These are phyloP conservation scores for Notarius lentiginosus DNA, from an alignment of 2,113 vertebrate species.

Conservation along the genomic window DNA sequence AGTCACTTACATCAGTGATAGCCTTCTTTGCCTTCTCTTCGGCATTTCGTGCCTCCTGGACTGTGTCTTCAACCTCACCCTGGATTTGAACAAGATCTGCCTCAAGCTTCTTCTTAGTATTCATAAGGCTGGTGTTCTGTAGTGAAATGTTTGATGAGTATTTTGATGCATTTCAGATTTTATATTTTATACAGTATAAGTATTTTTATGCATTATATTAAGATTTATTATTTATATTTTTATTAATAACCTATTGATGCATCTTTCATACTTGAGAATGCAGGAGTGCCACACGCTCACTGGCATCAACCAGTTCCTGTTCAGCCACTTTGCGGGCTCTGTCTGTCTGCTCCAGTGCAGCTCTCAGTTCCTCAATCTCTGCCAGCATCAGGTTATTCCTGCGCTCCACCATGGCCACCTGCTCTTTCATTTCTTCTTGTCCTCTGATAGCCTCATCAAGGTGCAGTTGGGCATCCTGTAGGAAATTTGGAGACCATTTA, in stretches of 20 bases:
- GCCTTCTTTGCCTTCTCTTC: constrained; percentile 51
- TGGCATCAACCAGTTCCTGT: constrained; percentile 84
- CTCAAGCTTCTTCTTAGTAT: constrained; percentile 46
- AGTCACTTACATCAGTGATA: constrained; percentile 43
- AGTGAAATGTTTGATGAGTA: background rate
- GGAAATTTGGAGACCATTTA: background rate
- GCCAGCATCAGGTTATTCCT: constrained; percentile 82
- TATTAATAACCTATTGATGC: background rate
- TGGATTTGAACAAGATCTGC: constrained; percentile 43
- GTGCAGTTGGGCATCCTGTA: constrained; percentile 73
- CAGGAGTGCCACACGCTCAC: constrained; percentile 77
- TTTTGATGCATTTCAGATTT: background rate
- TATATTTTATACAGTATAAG: background rate
- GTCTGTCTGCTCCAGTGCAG: constrained; percentile 84
- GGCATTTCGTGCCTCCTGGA: constrained; percentile 45
- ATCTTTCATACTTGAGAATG: constrained; percentile 76
- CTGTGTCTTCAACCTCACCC: constrained; percentile 42
- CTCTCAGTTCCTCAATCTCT: constrained; percentile 84
- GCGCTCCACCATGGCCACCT: constrained; percentile 85
- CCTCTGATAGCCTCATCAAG: constrained; percentile 48
- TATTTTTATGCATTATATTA: background rate
- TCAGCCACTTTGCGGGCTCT: constrained; percentile 83
- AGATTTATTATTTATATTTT: background rate
- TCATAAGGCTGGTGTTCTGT: constrained; percentile 48
- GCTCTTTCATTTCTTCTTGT: constrained; percentile 74